Evolutionary conservation across 2,888 invertebrate species (phyloP), one percentile per base, ranked within the genome.

Genomic region (Drosophila fulvimacula): DNA sequence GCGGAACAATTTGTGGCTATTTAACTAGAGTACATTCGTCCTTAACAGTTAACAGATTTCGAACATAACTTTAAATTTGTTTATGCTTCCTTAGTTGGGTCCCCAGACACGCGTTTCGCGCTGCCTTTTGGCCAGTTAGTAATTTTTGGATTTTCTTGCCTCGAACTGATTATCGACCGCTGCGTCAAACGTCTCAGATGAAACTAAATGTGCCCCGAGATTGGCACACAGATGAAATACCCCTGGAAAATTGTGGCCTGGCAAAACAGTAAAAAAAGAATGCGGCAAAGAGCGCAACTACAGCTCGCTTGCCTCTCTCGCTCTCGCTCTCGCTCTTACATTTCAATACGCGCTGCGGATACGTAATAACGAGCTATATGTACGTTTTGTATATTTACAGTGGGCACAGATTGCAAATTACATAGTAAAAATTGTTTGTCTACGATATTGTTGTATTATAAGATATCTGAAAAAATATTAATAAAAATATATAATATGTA

Each of bases 151-250:
- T 46, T 46, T 55, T 30, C 39, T 48, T 56, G 36, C 53, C 69
- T 55, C 32, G 17, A 52, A 64, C 9, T 48, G 38, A 77, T 75
- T 86, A 89, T 88, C 90, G 90, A 92, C 92, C 91, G 88, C 82
- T 89, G 86, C 82, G 89, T 82, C 87, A 88, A 91, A 90, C 91
- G 91, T 92, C 91, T 92, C 92, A 92, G 89, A 91, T 91, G 91
- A 92, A 92, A 92, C 92, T 92, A 91, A 92, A 90, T 24, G 74
- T 78, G 49, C 51, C 69, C 51, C 69, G 69, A 76, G 69, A 76
- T 76, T 65, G 69, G 74, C 69, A 69, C 58, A 78, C 79, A 76
- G 76, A 76, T 76, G 76, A 76, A 78, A 76, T 85, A 82, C 86
- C 87, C 74, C 79, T 78, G 79, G 79, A 79, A 69, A 75, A 79